A percentile compares a stretch with the other conserved stretches of the same genome.
These are phyloP conservation scores for Campoplex nolae DNA, from an alignment of 2,888 invertebrate species.

Conservation along the genomic window DNA sequence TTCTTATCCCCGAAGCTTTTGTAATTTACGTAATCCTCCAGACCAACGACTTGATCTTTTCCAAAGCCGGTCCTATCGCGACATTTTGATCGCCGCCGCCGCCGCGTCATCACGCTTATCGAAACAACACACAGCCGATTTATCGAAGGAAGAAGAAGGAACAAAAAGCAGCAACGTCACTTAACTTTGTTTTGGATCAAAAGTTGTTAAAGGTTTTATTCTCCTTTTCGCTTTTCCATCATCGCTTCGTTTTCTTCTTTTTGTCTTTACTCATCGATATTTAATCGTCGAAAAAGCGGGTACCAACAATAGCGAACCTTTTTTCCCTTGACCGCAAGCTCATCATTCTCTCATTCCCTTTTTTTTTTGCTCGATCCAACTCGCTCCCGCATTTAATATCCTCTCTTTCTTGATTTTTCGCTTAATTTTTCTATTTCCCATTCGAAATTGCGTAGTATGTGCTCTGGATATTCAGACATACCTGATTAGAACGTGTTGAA, in stretches of 20 bases:
- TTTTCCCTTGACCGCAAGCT: slow-evolving; percentile 3
- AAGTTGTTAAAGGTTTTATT: neutral
- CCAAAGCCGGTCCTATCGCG: slow-evolving; percentile 24
- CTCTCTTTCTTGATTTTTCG: neutral
- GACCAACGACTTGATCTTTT: slow-evolving; percentile 37
- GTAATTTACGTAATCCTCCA: slow-evolving; percentile 76
- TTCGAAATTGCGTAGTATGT: slow-evolving; percentile 22
- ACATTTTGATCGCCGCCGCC: slow-evolving; percentile 31
- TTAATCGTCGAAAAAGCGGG: neutral
- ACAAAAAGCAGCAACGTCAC: neutral
- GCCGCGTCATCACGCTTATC: slow-evolving; percentile 33
- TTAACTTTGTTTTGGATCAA: slow-evolving; percentile 18
- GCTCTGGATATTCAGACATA: slow-evolving; percentile 37
- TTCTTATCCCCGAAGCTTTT: slow-evolving; percentile 62
- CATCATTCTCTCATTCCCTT: slow-evolving; percentile 4
- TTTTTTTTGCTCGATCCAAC: neutral
- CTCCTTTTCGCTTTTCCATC: neutral
- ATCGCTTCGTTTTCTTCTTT: neutral
- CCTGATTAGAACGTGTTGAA: slow-evolving; percentile 30
- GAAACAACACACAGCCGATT: slow-evolving; percentile 28
- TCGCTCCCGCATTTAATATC: neutral
- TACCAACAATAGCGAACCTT: neutral
- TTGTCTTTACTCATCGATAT: slow-evolving; percentile 12
- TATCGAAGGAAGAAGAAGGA: neutral
- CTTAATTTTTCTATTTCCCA: slow-evolving; percentile 27